A percentile compares a stretch with the other conserved stretches of the same genome.
These are phyloP conservation scores for Lophius americanus DNA, from an alignment of 2,797 vertebrate genomes.

Conservation along the genomic window DNA sequence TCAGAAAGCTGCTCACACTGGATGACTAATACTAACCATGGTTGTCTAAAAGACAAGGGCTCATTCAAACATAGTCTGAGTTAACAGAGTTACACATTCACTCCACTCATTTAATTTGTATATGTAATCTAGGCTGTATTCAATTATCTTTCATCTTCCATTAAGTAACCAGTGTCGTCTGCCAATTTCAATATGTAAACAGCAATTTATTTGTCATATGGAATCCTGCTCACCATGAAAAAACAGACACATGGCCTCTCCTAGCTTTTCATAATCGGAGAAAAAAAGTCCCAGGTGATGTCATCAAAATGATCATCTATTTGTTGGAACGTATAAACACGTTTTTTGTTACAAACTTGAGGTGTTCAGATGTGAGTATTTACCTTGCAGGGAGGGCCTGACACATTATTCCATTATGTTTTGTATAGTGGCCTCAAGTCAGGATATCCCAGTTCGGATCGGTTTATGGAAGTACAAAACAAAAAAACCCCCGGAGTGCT, in stretches of 20 bases:
- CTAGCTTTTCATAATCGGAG: not conserved
- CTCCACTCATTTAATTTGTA: constrained; percentile 6
- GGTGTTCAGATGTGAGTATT: not conserved
- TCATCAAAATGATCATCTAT: not conserved
- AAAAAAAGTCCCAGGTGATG: not conserved
- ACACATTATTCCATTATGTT: not conserved
- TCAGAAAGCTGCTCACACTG: constrained; percentile 6
- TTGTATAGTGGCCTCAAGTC: not conserved
- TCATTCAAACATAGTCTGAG: not conserved
- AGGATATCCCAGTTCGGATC: constrained; percentile 5
- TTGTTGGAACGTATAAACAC: not conserved
- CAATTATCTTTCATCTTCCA: not conserved
- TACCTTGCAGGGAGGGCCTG: not conserved
- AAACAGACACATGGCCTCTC: not conserved
- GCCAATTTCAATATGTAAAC: constrained; percentile 2
- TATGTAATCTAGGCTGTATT: constrained; percentile 2
- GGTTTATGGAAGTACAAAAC: constrained; percentile 11
- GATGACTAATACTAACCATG: not conserved
- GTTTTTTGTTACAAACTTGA: not conserved
- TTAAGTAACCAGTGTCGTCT: not conserved
- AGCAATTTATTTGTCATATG: not conserved
- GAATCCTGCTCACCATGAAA: not conserved
- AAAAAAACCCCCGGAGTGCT: too few relatives aligned
- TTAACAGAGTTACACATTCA: not conserved
- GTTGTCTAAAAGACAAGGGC: not conserved